phyloP scores from a whole-genome alignment of 2,888 invertebrate species.

The Epinotia bilunana region DNA sequence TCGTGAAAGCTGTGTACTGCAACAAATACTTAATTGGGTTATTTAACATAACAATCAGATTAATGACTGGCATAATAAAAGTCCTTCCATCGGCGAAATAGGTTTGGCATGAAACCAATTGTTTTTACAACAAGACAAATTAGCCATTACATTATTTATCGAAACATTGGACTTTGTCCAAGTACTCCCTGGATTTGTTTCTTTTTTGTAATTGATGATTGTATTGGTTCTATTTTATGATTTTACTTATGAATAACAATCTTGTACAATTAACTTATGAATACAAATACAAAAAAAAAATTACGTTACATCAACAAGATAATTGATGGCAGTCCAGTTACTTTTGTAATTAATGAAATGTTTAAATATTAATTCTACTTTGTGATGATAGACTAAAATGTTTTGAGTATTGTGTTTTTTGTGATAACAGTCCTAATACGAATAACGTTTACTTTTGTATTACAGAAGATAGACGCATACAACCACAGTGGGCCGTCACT shows the following conservation, averaged over 20 bases:
- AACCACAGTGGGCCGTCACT: slow-evolving; percentile 93
- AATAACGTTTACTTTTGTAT: slow-evolving; percentile 64
- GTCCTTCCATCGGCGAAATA: slow-evolving; percentile 52
- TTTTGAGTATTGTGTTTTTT: no score
- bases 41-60: slow-evolving; percentile 47
- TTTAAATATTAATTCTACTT: no score
- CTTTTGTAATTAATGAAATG: neutral
- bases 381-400: no score
- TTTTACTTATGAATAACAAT: no score
- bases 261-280: neutral
- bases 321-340: neutral
- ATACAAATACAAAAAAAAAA: neutral
- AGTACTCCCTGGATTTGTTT: slow-evolving; percentile 49
- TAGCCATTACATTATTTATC: slow-evolving; percentile 56
- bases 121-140: slow-evolving; percentile 60
- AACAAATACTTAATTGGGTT: slow-evolving; percentile 45
- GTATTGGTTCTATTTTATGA: neutral
- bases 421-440: neutral
- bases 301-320: neutral
- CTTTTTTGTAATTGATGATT: slow-evolving; percentile 7
- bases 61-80: slow-evolving; percentile 53
- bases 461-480: slow-evolving; percentile 95
- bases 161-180: slow-evolving; percentile 66
- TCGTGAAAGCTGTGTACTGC: slow-evolving; percentile 1
- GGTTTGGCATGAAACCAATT: slow-evolving; percentile 59